These are phyloP conservation scores for Spondyliosoma cantharus DNA, from an alignment of 2,797 vertebrate species.

Conservation along the genomic window DNA sequence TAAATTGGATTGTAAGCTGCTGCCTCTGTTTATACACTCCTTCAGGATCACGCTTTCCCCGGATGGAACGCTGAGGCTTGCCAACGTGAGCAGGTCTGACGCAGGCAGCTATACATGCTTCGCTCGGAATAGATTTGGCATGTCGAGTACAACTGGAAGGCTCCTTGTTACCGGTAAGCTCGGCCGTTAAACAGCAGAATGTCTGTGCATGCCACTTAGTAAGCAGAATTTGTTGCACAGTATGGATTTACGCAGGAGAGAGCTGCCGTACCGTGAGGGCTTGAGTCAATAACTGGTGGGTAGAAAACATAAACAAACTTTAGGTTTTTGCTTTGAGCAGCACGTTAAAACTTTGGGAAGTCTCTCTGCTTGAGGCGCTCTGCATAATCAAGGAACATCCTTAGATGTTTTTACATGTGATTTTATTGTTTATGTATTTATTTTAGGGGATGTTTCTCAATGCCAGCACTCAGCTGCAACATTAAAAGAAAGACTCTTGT, in stretches of 20 bases:
- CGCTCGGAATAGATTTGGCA: constrained; percentile 93
- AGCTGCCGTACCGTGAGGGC: constrained; percentile 44
- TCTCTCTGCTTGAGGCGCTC: constrained; percentile 5
- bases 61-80: constrained; percentile 90
- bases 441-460: not conserved
- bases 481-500: not conserved
- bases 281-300: constrained; percentile 65
- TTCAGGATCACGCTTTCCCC: constrained; percentile 87
- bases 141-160: constrained; percentile 89
- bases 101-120: constrained; percentile 92
- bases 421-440: not conserved
- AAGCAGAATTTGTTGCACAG: constrained; percentile 68
- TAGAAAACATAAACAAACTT: constrained; percentile 54
- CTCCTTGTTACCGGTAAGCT: constrained; percentile 91
- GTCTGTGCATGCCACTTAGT: constrained; percentile 57
- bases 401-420: constrained; percentile 5
- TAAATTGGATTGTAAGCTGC: constrained; percentile 22
- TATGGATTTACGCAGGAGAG: constrained; percentile 60
- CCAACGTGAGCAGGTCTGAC: constrained; percentile 92
- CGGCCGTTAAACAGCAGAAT: constrained; percentile 45
- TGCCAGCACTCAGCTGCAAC: constrained; percentile 2
- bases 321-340: constrained; percentile 35
- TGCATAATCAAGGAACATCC: constrained; percentile 24
- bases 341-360: constrained; percentile 34
- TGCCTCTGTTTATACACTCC: constrained; percentile 49